phyloP scores from a whole-genome alignment of 2,888 invertebrate species.

The Leptura quadrifasciata region DNA sequence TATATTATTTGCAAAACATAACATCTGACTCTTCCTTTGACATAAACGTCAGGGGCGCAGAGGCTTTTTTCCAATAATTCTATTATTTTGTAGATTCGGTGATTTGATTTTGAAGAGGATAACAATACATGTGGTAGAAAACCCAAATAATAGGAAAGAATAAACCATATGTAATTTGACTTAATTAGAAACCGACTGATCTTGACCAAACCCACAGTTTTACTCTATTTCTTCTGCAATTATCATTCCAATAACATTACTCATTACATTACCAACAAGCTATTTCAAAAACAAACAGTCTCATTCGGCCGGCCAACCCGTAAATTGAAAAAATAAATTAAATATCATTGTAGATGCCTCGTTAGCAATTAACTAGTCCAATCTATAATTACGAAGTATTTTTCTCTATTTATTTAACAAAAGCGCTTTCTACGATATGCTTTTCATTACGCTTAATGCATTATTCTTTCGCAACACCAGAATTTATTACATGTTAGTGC shows the following conservation, averaged over 20 bases:
- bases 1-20: no score
- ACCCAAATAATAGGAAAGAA: no score
- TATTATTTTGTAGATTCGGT: no score
- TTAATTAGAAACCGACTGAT: no score
- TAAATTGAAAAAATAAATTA: no score
- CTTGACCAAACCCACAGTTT: not conserved
- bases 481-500: not conserved
- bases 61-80: no score
- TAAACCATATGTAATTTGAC: no score
- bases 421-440: conserved; percentile 1
- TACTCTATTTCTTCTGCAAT: not conserved
- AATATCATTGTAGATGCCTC: not conserved
- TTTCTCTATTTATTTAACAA: conserved; percentile 13
- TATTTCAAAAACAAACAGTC: not conserved
- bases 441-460: not conserved
- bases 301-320: no score
- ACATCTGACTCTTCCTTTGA: no score
- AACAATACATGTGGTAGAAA: no score
- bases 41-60: no score
- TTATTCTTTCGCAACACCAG: not conserved
- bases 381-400: not conserved
- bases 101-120: no score
- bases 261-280: not conserved
- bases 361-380: not conserved
- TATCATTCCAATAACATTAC: not conserved